Evolutionary conservation across 64 coral and sea anemone species (phyloP), one percentile per base, ranked within the genome.

Genomic region (Porites lutea): DNA sequence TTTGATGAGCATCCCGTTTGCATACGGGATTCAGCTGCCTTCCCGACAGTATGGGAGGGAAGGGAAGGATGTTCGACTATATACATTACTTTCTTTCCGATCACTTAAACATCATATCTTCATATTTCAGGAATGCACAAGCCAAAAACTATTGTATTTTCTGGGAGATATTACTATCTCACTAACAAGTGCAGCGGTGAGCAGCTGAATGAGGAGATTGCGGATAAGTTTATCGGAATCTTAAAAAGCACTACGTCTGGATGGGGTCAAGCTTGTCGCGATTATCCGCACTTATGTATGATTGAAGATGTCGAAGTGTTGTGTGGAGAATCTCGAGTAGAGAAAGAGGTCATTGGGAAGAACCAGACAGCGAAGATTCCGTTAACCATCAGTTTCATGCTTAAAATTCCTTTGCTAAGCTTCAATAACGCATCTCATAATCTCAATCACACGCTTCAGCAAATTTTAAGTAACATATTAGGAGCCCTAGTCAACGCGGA

Each of bases 291-390:
- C 27, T 37, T 37, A 57, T 83, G 79, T 6, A 49, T 2, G 7
- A 66, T 83, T 58, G 79, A 83, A 9, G 66, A 83, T 46, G 79
- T 83, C 6, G 3, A n/a, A 19, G 79, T 83, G 3, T 59, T 21
- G n/a, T 83, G 79, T 20, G 79, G 79, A 47, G 43, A 47, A 46
- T 49, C 27, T 8, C 79, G 79, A 4, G 14, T 59, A 13, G 66
- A 19, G 66, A 65, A 59, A 67, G 61, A 83, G 0, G 46, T 46
- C 12, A 13, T 18, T 19, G 18, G 14, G 20, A 16, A 27, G 51
- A 79, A 59, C 9, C 21, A 14, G 43, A 60, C 53, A 59, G 19
- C 77, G 6, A 79, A 3, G 13, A 23, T 83, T 83, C 27, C 79
- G 2, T 58, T 83, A 9, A 48, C 61, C 3, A 46, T 83, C 27